Percentiles rank a stretch among this genome's conserved stretches.
Conservation (phyloP, 1,140 invertebrate genomes). For the Psilanteris sp. region DNA sequence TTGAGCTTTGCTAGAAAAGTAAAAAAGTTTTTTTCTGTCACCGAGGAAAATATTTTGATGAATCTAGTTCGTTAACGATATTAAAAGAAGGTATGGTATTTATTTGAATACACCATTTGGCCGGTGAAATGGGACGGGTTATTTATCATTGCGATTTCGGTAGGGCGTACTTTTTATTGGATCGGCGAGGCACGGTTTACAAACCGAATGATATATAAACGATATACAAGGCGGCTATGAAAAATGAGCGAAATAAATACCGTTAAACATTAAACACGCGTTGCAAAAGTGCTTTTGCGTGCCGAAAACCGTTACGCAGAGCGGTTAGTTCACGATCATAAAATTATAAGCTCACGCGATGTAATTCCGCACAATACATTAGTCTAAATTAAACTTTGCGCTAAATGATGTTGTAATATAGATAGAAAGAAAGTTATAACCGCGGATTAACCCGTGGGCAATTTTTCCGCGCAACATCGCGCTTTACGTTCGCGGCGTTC, state of each 20-base stretch:
- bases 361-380: conserved; percentile 60
- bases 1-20: too few species aligned
- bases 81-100: too few species aligned
- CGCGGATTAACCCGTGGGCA: conserved; percentile 4
- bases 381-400: conserved; percentile 44
- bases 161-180: conserved; percentile 25
- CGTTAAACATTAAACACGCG: conserved; percentile 52
- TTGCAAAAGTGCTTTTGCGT: conserved; percentile 58
- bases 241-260: conserved; percentile 55
- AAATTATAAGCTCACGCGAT: conserved; percentile 60
- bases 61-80: too few species aligned
- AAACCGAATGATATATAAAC: conserved; percentile 10
- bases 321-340: conserved; percentile 32
- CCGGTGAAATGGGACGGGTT: too few species aligned
- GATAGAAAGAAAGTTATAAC: conserved; percentile 28
- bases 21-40: too few species aligned
- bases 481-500: neutral
- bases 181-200: conserved; percentile 1
- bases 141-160: conserved; percentile 38
- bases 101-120: too few species aligned
- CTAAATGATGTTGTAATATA: conserved; percentile 53
- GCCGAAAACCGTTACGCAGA: conserved; percentile 61
- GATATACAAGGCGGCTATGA: conserved; percentile 39
- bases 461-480: conserved; percentile 2
- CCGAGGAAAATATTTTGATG: too few species aligned